Evolutionary conservation across 2,888 invertebrate species (phyloP).

Genomic region (Chaetoderma sp.): DNA sequence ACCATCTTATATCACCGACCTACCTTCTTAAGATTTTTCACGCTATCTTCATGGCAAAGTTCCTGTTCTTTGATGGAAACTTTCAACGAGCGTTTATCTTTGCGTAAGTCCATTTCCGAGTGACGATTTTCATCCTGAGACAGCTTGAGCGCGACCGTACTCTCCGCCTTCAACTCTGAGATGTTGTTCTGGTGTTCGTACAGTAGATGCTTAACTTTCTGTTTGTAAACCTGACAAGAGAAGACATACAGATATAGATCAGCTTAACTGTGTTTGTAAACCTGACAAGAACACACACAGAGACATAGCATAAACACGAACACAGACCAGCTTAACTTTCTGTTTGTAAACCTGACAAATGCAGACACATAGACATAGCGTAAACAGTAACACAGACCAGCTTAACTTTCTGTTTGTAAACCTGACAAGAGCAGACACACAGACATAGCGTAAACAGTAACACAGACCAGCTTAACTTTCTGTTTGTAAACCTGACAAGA

Average conservation of each 20-base stretch:
- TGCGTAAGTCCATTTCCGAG: conserved; percentile 82
- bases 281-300: no score
- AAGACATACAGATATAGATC: neutral
- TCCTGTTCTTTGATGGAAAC: conserved; percentile 79
- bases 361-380: no score
- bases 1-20: no score
- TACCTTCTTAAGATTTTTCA: conserved; percentile 79
- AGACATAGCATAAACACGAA: no score
- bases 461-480: conserved; percentile 93
- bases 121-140: conserved; percentile 85
- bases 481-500: no score
- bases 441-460: no score
- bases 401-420: no score
- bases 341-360: no score
- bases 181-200: conserved; percentile 90
- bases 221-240: conserved; percentile 78
- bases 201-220: conserved; percentile 92
- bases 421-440: no score
- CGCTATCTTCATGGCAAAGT: conserved; percentile 79
- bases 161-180: conserved; percentile 85
- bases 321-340: no score
- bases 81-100: conserved; percentile 80
- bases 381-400: no score
- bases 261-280: no score
- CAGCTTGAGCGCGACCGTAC: conserved; percentile 76